These are phyloP conservation scores for Lepidochrysops patricia DNA, from an alignment of 2,888 invertebrate genomes.

Conservation along the genomic window DNA sequence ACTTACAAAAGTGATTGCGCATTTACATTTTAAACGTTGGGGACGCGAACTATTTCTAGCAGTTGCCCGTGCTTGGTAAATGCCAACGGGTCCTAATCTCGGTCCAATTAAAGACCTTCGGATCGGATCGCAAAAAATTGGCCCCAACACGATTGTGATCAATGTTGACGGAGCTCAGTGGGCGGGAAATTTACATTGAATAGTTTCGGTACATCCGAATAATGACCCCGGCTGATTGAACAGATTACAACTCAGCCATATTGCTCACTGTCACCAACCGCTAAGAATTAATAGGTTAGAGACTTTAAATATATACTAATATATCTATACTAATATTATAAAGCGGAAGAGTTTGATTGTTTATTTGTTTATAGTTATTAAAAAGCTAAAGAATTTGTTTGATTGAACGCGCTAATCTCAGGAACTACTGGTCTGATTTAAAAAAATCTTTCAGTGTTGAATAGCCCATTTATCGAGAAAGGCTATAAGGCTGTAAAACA, in stretches of 20 bases:
- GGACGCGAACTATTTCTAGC: conserved; percentile 3
- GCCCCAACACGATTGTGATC: conserved; percentile 51
- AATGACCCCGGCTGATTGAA: conserved; percentile 44
- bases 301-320: too few relatives aligned
- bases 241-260: conserved; percentile 5
- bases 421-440: too few relatives aligned
- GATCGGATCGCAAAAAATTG: conserved; percentile 46
- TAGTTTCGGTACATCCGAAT: conserved; percentile 49
- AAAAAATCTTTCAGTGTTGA: too few relatives aligned
- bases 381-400: too few relatives aligned
- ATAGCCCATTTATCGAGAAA: too few relatives aligned
- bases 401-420: too few relatives aligned
- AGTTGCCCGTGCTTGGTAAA: conserved; percentile 31
- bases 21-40: conserved; percentile 12
- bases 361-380: too few relatives aligned
- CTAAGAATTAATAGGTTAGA: not conserved
- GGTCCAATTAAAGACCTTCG: conserved; percentile 59
- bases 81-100: conserved; percentile 51
- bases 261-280: conserved; percentile 2
- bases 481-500: too few relatives aligned
- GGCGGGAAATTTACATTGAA: conserved; percentile 65
- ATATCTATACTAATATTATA: too few relatives aligned
- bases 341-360: too few relatives aligned
- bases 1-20: conserved; percentile 4
- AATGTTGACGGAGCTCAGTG: conserved; percentile 53